Percentiles rank a stretch among this genome's conserved stretches.
phyloP scores from a whole-genome alignment of 2,888 invertebrate genomes.

The Xestia c-nigrum region DNA sequence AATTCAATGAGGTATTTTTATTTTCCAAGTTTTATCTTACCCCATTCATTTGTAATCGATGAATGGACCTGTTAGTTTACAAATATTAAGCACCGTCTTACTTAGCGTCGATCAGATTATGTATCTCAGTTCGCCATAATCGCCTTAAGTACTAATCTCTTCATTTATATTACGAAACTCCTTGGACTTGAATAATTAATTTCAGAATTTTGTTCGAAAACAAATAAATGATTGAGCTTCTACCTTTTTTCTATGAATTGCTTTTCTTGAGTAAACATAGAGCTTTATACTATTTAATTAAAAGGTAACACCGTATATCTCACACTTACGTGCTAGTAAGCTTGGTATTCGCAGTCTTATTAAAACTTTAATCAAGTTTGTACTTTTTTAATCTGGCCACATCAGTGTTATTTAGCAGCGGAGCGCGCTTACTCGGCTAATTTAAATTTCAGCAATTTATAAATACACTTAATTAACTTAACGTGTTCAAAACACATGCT shows the following conservation, averaged over 20 bases:
- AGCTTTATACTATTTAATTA: slow-evolving; percentile 42
- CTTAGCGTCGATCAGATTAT: slow-evolving; percentile 66
- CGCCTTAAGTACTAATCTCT: slow-evolving; percentile 68
- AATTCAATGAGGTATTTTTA: slow-evolving; percentile 19
- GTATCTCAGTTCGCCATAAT: slow-evolving; percentile 69
- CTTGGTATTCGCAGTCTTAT: slow-evolving; percentile 47
- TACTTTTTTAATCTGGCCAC: slow-evolving; percentile 59
- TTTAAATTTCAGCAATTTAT: slow-evolving; percentile 75
- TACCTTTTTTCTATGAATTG: slow-evolving; percentile 23
- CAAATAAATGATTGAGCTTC: slow-evolving; percentile 48
- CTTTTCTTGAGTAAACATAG: neutral
- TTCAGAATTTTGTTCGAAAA: slow-evolving; percentile 40
- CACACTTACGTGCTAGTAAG: slow-evolving; percentile 40
- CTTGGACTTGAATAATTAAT: slow-evolving; percentile 64
- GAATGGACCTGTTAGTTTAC: slow-evolving; percentile 59
- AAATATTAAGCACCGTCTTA: slow-evolving; percentile 69
- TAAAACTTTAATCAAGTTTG: slow-evolving; percentile 63
- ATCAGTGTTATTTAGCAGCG: slow-evolving; percentile 67
- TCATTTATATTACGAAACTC: slow-evolving; percentile 61
- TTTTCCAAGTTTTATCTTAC: slow-evolving; percentile 4
- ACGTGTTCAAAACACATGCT: slow-evolving; percentile 83
- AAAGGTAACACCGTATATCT: slow-evolving; percentile 32
- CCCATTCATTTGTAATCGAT: slow-evolving; percentile 57
- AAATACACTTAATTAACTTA: slow-evolving; percentile 80
- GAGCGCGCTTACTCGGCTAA: slow-evolving; percentile 65